phyloP scores from a whole-genome alignment of 2,797 vertebrate genomes.

The Antrozous pallidus region DNA sequence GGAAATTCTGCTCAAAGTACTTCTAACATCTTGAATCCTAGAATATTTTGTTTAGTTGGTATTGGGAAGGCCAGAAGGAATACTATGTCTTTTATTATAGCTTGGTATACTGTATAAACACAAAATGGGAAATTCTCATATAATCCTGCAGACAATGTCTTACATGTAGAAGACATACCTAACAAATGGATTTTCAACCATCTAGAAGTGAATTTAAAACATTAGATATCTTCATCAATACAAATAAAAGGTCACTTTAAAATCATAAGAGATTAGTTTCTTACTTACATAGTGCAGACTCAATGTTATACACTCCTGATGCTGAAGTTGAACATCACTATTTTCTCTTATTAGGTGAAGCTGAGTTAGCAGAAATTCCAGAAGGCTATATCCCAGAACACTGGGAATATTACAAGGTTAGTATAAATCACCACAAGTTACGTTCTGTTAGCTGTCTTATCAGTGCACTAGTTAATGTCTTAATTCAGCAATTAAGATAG shows the following conservation, averaged over 20 bases:
- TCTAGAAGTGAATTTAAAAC: conserved; percentile 22
- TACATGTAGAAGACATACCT: neutral
- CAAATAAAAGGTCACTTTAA: neutral
- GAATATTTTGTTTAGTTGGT: neutral
- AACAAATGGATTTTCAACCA: neutral
- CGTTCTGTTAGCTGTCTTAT: neutral
- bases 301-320: neutral
- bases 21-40: conserved; percentile 1
- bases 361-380: conserved; percentile 92
- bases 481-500: neutral
- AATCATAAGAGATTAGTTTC: neutral
- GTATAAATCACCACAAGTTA: conserved; percentile 33
- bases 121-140: neutral
- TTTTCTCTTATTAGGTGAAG: conserved; percentile 86
- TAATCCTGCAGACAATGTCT: neutral
- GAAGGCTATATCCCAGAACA: conserved; percentile 94
- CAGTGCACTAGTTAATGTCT: neutral
- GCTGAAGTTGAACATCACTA: neutral
- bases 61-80: neutral
- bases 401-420: conserved; percentile 90
- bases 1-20: neutral
- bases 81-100: neutral
- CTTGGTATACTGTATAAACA: conserved; percentile 25
- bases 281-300: conserved; percentile 4
- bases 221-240: neutral